Percentiles rank a stretch among this genome's conserved stretches.
These are phyloP conservation scores for Agrochola circellaris DNA, from an alignment of 2,888 invertebrate species.

Conservation along the genomic window DNA sequence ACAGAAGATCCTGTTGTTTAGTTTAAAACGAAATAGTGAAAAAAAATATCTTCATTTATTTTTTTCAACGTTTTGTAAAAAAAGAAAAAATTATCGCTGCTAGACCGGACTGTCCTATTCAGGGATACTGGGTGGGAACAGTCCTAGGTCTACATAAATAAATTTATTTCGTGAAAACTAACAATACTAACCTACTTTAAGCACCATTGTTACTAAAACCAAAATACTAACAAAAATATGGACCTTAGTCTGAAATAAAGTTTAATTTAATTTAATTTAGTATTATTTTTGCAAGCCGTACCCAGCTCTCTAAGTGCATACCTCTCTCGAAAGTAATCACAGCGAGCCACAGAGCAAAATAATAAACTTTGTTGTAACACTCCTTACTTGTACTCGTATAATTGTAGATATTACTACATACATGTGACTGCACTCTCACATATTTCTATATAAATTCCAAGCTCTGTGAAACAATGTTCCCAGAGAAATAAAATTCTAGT, in stretches of 20 bases:
- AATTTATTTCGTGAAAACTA: too few species aligned
- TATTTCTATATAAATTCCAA: slow-evolving; percentile 47
- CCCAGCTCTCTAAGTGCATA: slow-evolving; percentile 73
- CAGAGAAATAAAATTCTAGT: slow-evolving; percentile 25
- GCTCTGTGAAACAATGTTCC: slow-evolving; percentile 19
- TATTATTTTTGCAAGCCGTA: slow-evolving; percentile 69
- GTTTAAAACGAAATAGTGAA: too few species aligned
- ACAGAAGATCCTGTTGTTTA: too few species aligned
- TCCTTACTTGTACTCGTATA: slow-evolving; percentile 43
- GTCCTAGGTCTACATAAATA: too few species aligned
- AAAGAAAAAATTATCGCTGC: too few species aligned
- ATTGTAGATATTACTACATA: slow-evolving; percentile 52
- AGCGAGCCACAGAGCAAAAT: slow-evolving; percentile 61
- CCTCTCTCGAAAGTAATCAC: slow-evolving; percentile 81
- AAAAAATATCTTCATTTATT: neutral
- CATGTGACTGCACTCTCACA: slow-evolving; percentile 38
- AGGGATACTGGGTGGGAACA: too few species aligned
- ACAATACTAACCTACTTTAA: too few species aligned
- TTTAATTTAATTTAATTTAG: too few species aligned
- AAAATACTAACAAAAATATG: too few species aligned
- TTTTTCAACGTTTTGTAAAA: neutral
- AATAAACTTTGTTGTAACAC: slow-evolving; percentile 58
- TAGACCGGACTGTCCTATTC: too few species aligned
- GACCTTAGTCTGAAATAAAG: too few species aligned
- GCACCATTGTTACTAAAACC: too few species aligned